These are phyloP conservation scores for Pangasius larnaudii DNA, from an alignment of 2,797 vertebrate genomes.

Conservation along the genomic window DNA sequence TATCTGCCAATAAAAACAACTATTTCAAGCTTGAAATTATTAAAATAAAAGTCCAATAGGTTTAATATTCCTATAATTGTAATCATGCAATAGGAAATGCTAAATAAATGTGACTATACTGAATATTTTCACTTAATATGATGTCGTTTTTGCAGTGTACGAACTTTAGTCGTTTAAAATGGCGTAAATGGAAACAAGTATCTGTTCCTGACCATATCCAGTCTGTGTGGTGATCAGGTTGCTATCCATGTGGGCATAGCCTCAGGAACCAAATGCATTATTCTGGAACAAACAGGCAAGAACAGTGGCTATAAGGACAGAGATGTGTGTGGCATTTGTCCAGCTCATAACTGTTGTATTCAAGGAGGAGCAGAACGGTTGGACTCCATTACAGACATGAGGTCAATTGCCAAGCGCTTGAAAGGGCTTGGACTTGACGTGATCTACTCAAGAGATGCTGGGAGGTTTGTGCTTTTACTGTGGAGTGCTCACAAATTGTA, in stretches of 20 bases:
- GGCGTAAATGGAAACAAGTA: neutral
- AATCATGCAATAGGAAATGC: neutral
- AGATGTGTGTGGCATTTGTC: constrained; percentile 77
- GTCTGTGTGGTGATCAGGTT: constrained; percentile 68
- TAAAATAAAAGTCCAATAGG: too few species aligned
- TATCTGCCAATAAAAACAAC: neutral
- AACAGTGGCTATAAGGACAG: constrained; percentile 81
- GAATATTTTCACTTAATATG: neutral
- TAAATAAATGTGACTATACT: neutral
- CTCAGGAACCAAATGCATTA: constrained; percentile 70
- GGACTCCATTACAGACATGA: constrained; percentile 79
- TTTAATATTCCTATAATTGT: neutral
- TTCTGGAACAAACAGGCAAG: constrained; percentile 84
- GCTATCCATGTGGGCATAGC: constrained; percentile 80
- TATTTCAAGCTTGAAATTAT: neutral
- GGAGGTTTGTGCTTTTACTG: constrained; percentile 74
- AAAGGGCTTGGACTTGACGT: constrained; percentile 70
- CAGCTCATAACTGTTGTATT: constrained; percentile 75
- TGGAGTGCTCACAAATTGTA: neutral
- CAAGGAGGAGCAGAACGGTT: constrained; percentile 78
- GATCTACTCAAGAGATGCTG: constrained; percentile 80
- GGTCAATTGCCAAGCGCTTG: constrained; percentile 69
- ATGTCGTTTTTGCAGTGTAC: neutral
- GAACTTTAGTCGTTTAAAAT: neutral
- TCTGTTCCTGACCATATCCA: constrained; percentile 1